Evolutionary conservation across 2,113 vertebrate genomes (phyloP), one percentile per base, ranked within the genome.

Genomic region (Pelecanoides urinatrix): DNA sequence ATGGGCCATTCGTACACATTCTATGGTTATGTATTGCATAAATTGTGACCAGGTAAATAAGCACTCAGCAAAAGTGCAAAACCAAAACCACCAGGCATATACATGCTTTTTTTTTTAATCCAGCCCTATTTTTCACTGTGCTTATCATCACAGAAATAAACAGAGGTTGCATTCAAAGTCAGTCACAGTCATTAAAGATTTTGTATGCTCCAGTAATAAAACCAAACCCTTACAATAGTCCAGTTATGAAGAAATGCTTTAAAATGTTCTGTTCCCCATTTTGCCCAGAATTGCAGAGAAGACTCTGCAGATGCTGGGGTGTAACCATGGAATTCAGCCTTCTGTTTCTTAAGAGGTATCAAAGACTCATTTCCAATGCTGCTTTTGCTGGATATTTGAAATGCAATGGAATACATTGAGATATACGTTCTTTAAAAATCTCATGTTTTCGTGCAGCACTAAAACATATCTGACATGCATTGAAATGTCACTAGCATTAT

Each of bases 401-500:
- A 58, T 50, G 67, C 74, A 93, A 38, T 8, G 25, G 62, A 90
- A 92, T 90, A 70, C 18, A 75, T 13, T 18, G 65, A 94, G 53
- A 92, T 27, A 65, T 20, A 74, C 0, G 0, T 38, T 94, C 77
- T 88, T 87, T 10, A 13, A 90, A 90, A 88, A 53, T 30, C 67
- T 88, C 58, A 53, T 87, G 71, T 77, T 94, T 92, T 86, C 90
- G 83, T 88, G 71, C 53, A 90, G 32, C n/a, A 86, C 50, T 95
- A 62, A 91, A 94, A 86, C 70, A 73, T 78, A 85, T 30, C 68
- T 83, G 81, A 90, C 75, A 67, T 62, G 47, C 78, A 77, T 30
- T 59, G 67, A 94, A 93, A 83, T 77, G 85, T 92, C 78, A 96
- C 49, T 58, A 86, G 42, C 50, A 66, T 88, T 90, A 74, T 50